These are phyloP conservation scores for Tenthredo distinguenda DNA, from an alignment of 2,888 invertebrate species.

Conservation along the genomic window DNA sequence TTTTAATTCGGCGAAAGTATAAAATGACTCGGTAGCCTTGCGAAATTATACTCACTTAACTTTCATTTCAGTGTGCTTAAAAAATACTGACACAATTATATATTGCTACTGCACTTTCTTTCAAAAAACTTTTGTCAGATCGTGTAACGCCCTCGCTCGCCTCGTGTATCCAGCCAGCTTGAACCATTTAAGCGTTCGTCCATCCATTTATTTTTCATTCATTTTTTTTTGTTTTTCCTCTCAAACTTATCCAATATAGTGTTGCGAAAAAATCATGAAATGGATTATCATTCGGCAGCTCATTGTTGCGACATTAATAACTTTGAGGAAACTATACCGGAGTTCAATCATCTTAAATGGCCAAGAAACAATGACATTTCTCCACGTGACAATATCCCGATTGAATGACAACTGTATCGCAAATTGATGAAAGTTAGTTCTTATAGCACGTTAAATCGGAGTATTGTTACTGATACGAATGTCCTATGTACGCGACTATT, in stretches of 20 bases:
- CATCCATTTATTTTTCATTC: neutral
- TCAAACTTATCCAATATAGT: neutral
- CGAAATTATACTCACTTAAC: neutral
- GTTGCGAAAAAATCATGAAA: slow-evolving; percentile 18
- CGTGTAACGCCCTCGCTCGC: neutral
- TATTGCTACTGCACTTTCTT: neutral
- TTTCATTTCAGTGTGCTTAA: neutral
- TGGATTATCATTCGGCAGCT: neutral
- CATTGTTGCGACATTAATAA: slow-evolving; percentile 12
- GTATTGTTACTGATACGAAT: neutral
- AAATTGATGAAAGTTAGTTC: neutral
- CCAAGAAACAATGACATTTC: slow-evolving; percentile 10
- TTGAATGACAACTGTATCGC: neutral
- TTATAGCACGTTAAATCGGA: neutral
- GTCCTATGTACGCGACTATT: neutral
- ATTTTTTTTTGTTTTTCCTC: no score
- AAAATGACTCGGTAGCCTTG: neutral
- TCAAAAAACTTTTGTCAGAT: neutral
- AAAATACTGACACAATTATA: slow-evolving; percentile 9
- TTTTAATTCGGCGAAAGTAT: slow-evolving; percentile 31
- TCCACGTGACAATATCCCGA: slow-evolving; percentile 40
- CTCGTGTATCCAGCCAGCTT: neutral
- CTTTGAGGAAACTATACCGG: neutral
- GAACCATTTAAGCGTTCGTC: neutral
- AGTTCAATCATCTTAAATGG: slow-evolving; percentile 11